Conservation (phyloP, 2,888 invertebrate genomes). For the Aproaerema taeniolella region DNA sequence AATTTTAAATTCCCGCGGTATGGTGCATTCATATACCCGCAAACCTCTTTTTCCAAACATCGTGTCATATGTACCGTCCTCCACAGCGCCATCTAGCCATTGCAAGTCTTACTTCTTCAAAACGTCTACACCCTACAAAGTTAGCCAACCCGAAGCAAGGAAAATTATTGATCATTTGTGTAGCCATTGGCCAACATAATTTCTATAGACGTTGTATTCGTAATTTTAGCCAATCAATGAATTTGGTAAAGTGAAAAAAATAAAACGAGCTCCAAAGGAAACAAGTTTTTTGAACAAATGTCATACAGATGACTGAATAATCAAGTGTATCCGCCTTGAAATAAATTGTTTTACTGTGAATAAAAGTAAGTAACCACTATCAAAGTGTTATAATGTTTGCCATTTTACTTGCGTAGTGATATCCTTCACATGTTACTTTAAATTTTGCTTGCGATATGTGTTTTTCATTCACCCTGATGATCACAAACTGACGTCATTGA, state of each 20-base stretch:
- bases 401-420: too few relatives aligned
- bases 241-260: too few relatives aligned
- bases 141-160: background rate
- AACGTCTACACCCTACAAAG: too few relatives aligned
- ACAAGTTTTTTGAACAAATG: slow-evolving; percentile 49
- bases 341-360: slow-evolving; percentile 39
- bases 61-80: too few relatives aligned
- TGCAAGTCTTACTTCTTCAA: too few relatives aligned
- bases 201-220: too few relatives aligned
- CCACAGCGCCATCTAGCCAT: too few relatives aligned
- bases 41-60: too few relatives aligned
- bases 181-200: slow-evolving; percentile 2
- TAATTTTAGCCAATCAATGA: too few relatives aligned
- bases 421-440: too few relatives aligned
- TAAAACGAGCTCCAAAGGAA: slow-evolving; percentile 37
- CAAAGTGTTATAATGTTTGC: slow-evolving; percentile 16
- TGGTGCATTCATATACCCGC: too few relatives aligned
- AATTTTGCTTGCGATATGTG: slow-evolving; percentile 10
- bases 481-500: slow-evolving; percentile 63
- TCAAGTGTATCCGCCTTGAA: slow-evolving; percentile 61
- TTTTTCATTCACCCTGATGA: slow-evolving; percentile 19
- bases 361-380: slow-evolving; percentile 51
- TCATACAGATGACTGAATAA: slow-evolving; percentile 69
- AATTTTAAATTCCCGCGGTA: background rate
- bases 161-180: slow-evolving; percentile 1